A percentile compares a stretch with the other conserved stretches of the same genome.
Evolutionary conservation across 2,888 invertebrate genomes (phyloP).

Genomic region (Tholera decimalis): DNA sequence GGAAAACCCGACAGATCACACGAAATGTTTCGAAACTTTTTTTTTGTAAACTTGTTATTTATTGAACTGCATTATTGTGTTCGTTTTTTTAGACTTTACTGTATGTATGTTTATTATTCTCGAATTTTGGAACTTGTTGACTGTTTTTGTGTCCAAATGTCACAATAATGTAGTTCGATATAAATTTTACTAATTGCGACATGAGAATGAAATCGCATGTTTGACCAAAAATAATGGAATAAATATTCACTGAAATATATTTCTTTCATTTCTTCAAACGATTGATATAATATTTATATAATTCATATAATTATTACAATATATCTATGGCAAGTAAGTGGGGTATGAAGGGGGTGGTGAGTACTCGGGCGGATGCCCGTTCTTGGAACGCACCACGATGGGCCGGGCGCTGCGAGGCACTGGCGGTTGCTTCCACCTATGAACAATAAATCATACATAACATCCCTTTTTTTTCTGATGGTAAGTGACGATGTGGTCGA

Average conservation of each 20-base stretch:
- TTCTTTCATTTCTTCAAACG: slow-evolving; percentile 39
- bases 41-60: slow-evolving; percentile 77
- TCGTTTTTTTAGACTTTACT: slow-evolving; percentile 73
- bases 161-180: slow-evolving; percentile 82
- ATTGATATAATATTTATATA: too few relatives aligned
- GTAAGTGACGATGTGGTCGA: too few relatives aligned
- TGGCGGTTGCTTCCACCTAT: slow-evolving; percentile 86
- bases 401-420: slow-evolving; percentile 71
- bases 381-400: slow-evolving; percentile 76
- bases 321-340: slow-evolving; percentile 79
- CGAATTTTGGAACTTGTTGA: slow-evolving; percentile 83
- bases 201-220: slow-evolving; percentile 77
- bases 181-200: slow-evolving; percentile 73
- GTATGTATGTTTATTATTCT: slow-evolving; percentile 76
- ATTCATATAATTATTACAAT: too few relatives aligned
- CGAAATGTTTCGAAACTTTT: slow-evolving; percentile 68
- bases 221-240: slow-evolving; percentile 79
- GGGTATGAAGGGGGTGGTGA: slow-evolving; percentile 86
- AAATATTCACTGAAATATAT: slow-evolving; percentile 61
- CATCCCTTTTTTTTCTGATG: neutral
- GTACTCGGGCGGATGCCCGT: slow-evolving; percentile 81
- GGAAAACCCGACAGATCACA: slow-evolving; percentile 53
- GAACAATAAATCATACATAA: slow-evolving; percentile 29
- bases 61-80: slow-evolving; percentile 84
- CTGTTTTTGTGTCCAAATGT: slow-evolving; percentile 78